Evolutionary conservation across 2,113 vertebrate species (phyloP), one percentile per base, ranked within the genome.

Genomic region (Balaeniceps rex): DNA sequence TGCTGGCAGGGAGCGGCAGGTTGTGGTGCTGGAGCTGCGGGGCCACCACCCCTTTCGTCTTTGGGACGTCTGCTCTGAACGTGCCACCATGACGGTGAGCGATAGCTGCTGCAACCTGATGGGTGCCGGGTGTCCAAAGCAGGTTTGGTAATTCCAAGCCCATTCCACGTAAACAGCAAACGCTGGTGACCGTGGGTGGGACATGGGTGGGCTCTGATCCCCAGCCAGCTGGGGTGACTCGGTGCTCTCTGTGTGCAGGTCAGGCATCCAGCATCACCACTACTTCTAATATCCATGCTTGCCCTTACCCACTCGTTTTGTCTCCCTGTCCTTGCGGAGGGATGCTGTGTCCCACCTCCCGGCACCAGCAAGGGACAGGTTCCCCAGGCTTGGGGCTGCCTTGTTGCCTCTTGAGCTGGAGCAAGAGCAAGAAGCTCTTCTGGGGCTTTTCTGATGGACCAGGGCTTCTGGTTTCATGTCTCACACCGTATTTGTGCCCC

Each of bases 221-320:
- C 14, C 19, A 21, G 42, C 4, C 40, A 31, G 54, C 47, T 7
- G 10, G 14, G 29, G 42, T 4, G 3, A 4, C 11, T 11, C 1
- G 2, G 9, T 51, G 68, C 8, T 76, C 14, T 12, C 36, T 10
- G 38, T 12, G 46, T 17, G 34, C 34, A n/a, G 31, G 58, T 19
- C 28, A 9, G 40, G 47, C 36, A 57, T 23, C 61, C 33, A 34
- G 33, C 52, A 68, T 77, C 52, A 3, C 23, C 16, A 2, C 31
- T n/a, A 2, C 4, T n/a, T n/a, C 81, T 5, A 25, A 24, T 0
- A 0, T 10, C 54, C 16, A 0, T 44, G 40, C 38, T 46, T 34
- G 17, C 46, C 46, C 33, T 29, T 12, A 7, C 22, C 46, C 6
- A 5, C 34, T 55, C 7, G 10, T 36, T 29, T 13, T 4, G 5